Base-by-base conservation (phyloP, 1,140 invertebrate genomes). In the Drosophila serrata region DNA sequence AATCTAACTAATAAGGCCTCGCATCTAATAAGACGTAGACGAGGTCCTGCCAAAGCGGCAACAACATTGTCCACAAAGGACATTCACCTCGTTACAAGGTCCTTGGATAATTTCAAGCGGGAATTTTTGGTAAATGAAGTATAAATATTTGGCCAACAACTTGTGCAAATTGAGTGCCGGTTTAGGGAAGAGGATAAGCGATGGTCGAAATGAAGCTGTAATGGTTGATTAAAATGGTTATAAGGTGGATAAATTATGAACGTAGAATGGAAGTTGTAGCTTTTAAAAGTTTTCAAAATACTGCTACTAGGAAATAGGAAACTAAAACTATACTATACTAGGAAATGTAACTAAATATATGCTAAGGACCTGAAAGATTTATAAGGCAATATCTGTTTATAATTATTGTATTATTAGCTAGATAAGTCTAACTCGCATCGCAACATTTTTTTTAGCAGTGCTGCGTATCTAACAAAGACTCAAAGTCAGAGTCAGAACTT, bases 1-100 rank as follows among this genome's bases (percentile, higher is more conserved):
- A 69, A 57, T 72, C 68, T 59, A 33, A 40, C 19, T 59, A 49
- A 72, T 49, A 72, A 49, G 67, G 15, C 15, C 8, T 33, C 9
- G 33, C 40, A 55, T 70, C 48, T 69, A 53, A 65, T 53, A 48
- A 68, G 19, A 57, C 37, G 27, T 9, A 5, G 8, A 35, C 2
- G 17, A 35, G 27, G 46, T 49, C n/a, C 46, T 49, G 46, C 27
- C 9, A 29, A 31, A 24, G n/a, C 15, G 12, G 12, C 27, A 19
- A 33, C 49, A 19, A 7, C 22, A 22, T 6, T 7, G 24, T 8
- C 5, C 9, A 31, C 29, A 27, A 27, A 17, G 61, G 29, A 33
- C 62, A 24, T 43, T 19, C 19, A 19, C 29, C 29, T 43, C 45
- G 17, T 22, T n/a, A 31, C 13, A 48, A 31, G 37, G 48, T 31